Conservation (phyloP, 1,140 invertebrate genomes). For the Lutraria rhynchaena region DNA sequence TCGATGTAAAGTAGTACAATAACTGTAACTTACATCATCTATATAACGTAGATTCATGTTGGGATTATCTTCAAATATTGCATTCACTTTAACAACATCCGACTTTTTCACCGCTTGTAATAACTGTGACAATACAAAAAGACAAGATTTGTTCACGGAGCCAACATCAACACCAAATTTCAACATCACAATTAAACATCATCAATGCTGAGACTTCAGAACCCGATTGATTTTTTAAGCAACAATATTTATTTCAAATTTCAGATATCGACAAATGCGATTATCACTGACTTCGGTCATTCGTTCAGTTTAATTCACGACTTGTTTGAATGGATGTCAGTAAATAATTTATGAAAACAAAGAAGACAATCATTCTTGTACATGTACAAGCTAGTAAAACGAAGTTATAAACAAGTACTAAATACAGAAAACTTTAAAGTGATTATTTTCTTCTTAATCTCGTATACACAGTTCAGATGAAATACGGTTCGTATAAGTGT, state of each 20-base stretch:
- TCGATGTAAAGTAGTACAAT: too few species aligned
- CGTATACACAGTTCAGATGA: too few species aligned
- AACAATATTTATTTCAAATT: background rate
- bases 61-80: constrained; percentile 7
- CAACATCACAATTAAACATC: background rate
- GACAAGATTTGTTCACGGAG: background rate
- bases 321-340: too few species aligned
- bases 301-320: background rate
- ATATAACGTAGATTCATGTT: constrained; percentile 23
- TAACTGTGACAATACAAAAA: constrained; percentile 30
- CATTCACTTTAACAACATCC: background rate
- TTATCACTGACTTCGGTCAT: background rate
- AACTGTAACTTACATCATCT: constrained; percentile 41
- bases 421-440: too few species aligned
- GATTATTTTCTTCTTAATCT: too few species aligned
- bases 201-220: background rate
- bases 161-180: background rate
- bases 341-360: too few species aligned
- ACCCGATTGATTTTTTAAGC: background rate
- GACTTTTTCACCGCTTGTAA: constrained; percentile 11
- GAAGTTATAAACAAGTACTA: too few species aligned
- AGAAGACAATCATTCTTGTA: too few species aligned
- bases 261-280: background rate
- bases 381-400: too few species aligned
- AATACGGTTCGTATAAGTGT: too few species aligned